phyloP scores from a whole-genome alignment of 2,888 invertebrate genomes.

The Fragum whitleyi region DNA sequence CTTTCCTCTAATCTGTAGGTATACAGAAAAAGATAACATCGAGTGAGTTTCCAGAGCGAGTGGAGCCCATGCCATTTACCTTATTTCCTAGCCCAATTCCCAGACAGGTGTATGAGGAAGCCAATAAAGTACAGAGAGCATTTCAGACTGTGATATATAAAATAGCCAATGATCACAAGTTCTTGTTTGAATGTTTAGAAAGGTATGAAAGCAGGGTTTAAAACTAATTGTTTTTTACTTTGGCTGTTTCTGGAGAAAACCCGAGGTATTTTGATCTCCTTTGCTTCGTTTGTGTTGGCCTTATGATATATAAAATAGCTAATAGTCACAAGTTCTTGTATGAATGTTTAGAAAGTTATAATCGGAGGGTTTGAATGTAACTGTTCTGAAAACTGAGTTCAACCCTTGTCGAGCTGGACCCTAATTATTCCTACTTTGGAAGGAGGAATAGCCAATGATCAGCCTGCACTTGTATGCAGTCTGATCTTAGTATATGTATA shows the following conservation, averaged over 20 bases:
- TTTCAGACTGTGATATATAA: constrained; percentile 93
- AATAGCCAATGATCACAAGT: constrained; percentile 92
- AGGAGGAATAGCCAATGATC: no score
- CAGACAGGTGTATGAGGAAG: constrained; percentile 91
- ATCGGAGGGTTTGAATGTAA: no score
- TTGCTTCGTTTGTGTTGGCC: no score
- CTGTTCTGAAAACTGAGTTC: no score
- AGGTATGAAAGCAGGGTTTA: constrained; percentile 86
- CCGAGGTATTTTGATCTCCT: no score
- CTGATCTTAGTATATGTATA: no score
- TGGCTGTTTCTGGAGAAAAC: no score
- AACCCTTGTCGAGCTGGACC: no score
- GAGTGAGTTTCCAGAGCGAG: constrained; percentile 50
- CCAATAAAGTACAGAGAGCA: constrained; percentile 90
- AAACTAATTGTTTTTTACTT: no score
- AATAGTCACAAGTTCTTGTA: constrained; percentile 92
- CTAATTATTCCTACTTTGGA: no score
- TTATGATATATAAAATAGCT: constrained; percentile 93
- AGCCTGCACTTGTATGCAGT: no score
- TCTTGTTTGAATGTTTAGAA: constrained; percentile 90
- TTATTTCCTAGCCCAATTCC: constrained; percentile 90
- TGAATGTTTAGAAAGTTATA: constrained; percentile 89
- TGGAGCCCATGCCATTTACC: constrained; percentile 75
- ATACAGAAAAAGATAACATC: constrained; percentile 59
- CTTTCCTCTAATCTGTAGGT: no score